Evolutionary conservation across 2,113 vertebrate species (phyloP).

Genomic region (Phalacrocorax carbo): DNA sequence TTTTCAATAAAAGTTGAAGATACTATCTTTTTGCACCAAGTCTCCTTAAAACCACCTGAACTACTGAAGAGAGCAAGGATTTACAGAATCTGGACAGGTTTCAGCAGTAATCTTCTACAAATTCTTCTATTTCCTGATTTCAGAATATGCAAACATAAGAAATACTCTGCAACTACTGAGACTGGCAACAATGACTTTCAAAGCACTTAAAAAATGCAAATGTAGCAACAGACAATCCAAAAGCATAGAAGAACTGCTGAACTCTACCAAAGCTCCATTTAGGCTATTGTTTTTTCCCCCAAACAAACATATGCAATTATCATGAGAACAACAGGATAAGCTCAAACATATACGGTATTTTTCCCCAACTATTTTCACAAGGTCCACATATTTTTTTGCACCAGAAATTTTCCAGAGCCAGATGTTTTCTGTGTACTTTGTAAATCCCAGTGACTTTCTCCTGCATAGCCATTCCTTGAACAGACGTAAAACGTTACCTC

Average conservation of each 20-base stretch:
- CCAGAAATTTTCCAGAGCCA: neutral
- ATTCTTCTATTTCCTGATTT: neutral
- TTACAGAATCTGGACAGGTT: neutral
- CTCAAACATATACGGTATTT: neutral
- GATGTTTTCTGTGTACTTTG: neutral
- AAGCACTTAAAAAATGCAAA: neutral
- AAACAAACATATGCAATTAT: neutral
- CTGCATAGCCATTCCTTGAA: neutral
- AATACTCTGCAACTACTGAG: neutral
- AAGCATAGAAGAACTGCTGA: neutral
- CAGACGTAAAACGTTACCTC: neutral
- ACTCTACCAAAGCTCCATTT: neutral
- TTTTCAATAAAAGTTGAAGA: neutral
- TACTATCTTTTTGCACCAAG: neutral
- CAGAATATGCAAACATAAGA: neutral
- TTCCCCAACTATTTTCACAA: neutral
- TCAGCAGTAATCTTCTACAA: neutral
- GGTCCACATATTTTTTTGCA: neutral
- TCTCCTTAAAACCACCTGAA: neutral
- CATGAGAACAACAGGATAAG: neutral
- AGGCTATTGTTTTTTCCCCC: neutral
- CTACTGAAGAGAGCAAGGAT: fast-evolving
- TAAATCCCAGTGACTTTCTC: neutral
- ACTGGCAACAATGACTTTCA: neutral
- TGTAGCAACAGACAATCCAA: neutral